Percentiles rank a stretch among this genome's conserved stretches.
These are phyloP conservation scores for Taenaris catops DNA, from an alignment of 2,888 invertebrate genomes.

Conservation along the genomic window DNA sequence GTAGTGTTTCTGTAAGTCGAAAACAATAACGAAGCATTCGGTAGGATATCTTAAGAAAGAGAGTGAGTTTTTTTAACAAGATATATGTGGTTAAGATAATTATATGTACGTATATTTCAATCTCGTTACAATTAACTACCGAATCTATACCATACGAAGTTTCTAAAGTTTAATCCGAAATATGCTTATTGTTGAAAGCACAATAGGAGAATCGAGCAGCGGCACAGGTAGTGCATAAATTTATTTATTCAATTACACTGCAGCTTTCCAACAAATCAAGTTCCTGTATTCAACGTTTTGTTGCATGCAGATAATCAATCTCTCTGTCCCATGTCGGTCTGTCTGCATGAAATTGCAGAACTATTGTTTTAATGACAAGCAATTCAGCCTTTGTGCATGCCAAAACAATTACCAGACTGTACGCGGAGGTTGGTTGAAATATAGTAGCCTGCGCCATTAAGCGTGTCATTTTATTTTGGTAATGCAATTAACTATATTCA, in stretches of 20 bases:
- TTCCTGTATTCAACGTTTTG: slow-evolving; percentile 25
- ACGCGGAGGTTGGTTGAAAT: slow-evolving; percentile 15
- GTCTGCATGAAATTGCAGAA: slow-evolving; percentile 26
- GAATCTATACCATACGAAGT: too few relatives aligned
- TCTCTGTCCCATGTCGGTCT: slow-evolving; percentile 25
- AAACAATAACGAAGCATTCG: too few relatives aligned
- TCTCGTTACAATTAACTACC: too few relatives aligned
- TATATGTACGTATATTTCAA: too few relatives aligned
- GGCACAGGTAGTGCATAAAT: slow-evolving; percentile 24
- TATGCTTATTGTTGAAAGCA: slow-evolving; percentile 8
- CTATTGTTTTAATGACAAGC: slow-evolving; percentile 28
- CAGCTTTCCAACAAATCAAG: slow-evolving; percentile 29
- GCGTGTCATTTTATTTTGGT: not conserved
- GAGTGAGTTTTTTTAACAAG: too few relatives aligned
- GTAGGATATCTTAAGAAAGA: too few relatives aligned
- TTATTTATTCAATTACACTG: slow-evolving; percentile 31
- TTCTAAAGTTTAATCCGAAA: too few relatives aligned
- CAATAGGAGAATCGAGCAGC: slow-evolving; percentile 18
- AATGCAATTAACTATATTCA: too few relatives aligned
- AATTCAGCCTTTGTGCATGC: slow-evolving; percentile 23
- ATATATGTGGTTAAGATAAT: too few relatives aligned
- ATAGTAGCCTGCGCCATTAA: slow-evolving; percentile 5
- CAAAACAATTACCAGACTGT: slow-evolving; percentile 22
- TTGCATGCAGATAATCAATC: slow-evolving; percentile 28
- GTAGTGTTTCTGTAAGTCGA: too few relatives aligned